These are phyloP conservation scores for Illadopsis cleaveri DNA, from an alignment of 2,113 vertebrate genomes.

Conservation along the genomic window DNA sequence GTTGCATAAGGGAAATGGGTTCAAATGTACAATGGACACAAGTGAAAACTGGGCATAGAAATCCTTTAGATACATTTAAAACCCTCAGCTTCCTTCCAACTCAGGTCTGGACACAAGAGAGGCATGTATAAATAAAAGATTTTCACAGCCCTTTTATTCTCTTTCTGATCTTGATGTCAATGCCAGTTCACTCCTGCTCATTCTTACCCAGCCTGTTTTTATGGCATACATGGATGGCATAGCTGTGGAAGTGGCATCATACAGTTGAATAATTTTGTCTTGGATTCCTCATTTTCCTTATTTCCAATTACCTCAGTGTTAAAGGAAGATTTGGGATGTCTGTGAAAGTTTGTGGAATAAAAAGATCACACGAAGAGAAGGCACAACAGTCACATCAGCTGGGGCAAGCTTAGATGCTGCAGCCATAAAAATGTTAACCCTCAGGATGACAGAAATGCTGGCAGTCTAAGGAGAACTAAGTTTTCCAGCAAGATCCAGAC, in stretches of 20 bases:
- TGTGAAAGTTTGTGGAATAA: not conserved
- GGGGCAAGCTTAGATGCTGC: not conserved
- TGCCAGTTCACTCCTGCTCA: not conserved
- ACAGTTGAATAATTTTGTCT: not conserved
- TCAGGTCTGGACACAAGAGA: not conserved
- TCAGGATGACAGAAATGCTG: not conserved
- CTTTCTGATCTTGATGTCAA: not conserved
- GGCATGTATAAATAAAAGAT: not conserved
- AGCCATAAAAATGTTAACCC: not conserved
- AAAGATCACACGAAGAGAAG: not conserved
- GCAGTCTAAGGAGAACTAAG: not conserved
- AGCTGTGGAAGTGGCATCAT: not conserved
- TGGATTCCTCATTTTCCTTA: not conserved
- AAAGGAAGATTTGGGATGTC: not conserved
- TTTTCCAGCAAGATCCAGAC: not conserved
- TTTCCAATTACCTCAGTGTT: not conserved
- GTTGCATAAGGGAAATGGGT: not conserved
- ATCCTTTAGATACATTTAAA: not conserved
- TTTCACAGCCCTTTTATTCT: not conserved
- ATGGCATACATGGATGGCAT: not conserved
- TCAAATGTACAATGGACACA: not conserved
- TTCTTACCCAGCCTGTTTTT: not conserved
- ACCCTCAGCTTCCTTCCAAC: not conserved
- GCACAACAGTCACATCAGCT: not conserved
- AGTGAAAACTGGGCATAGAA: not conserved